phyloP scores from a whole-genome alignment of 2,797 vertebrate species.

The Clarias pachynema region DNA sequence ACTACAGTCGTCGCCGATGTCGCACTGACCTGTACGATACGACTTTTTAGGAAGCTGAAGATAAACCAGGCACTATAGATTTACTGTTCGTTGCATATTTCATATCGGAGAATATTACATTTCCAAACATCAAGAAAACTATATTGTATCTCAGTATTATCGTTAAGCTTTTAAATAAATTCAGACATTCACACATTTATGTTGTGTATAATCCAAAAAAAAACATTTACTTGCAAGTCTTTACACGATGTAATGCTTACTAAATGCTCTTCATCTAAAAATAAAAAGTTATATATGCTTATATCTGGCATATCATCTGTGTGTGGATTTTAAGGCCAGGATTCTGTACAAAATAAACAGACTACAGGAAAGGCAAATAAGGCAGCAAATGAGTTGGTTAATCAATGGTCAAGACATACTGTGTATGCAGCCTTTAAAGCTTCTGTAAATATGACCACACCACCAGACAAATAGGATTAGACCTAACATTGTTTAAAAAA shows the following conservation, averaged over 20 bases:
- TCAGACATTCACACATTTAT: not conserved
- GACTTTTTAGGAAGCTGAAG: not conserved
- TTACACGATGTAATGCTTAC: not conserved
- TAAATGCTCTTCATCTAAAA: not conserved
- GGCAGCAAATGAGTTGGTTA: constrained; percentile 2
- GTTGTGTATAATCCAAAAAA: not conserved
- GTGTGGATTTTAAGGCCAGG: not conserved
- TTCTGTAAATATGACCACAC: not conserved
- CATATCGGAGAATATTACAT: not conserved
- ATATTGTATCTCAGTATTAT: not conserved
- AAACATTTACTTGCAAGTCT: not conserved
- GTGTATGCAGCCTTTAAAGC: not conserved
- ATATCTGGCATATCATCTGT: not conserved
- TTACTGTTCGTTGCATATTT: not conserved
- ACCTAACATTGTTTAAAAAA: too few species aligned
- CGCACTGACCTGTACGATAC: not conserved
- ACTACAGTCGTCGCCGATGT: not conserved
- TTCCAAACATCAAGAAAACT: not conserved
- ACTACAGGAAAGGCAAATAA: constrained; percentile 1
- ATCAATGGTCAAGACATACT: not conserved
- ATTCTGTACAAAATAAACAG: not conserved
- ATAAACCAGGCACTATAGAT: not conserved
- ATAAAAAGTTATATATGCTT: not conserved
- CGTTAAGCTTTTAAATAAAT: not conserved
- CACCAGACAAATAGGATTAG: not conserved